Conservation (phyloP, 2,888 invertebrate species). For the Drosophila parthenogenetica region DNA sequence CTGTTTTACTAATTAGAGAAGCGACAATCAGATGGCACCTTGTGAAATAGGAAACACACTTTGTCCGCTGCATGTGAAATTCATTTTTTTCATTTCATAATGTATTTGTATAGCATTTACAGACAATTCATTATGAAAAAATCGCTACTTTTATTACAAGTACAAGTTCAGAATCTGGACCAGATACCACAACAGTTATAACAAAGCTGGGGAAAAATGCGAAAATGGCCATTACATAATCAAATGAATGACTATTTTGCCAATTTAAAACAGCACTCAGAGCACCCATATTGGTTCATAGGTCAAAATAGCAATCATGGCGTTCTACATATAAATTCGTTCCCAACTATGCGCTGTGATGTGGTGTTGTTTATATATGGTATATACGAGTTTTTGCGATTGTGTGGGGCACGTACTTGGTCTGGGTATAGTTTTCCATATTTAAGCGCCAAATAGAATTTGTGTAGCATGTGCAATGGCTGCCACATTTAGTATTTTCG, state of each 20-base stretch:
- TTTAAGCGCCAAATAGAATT: conserved; percentile 60
- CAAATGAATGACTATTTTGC: conserved; percentile 53
- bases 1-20: conserved; percentile 29
- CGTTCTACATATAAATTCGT: conserved; percentile 10
- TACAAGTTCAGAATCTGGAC: conserved; percentile 5
- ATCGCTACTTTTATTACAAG: conserved; percentile 29
- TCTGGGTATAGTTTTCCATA: conserved; percentile 54
- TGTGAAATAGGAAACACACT: conserved; percentile 13
- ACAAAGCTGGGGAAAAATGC: not conserved
- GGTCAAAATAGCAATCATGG: conserved; percentile 39
- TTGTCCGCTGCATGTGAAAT: conserved; percentile 17
- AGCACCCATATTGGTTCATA: conserved; percentile 19
- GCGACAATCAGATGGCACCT: conserved; percentile 9
- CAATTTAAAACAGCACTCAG: conserved; percentile 48
- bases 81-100: too few species aligned
- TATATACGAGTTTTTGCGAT: not conserved
- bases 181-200: too few species aligned
- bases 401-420: conserved; percentile 23
- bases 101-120: not conserved
- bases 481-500: not conserved
- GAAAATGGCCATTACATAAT: conserved; percentile 53
- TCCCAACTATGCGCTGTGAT: not conserved
- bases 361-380: conserved; percentile 1
- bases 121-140: conserved; percentile 46
- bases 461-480: conserved; percentile 43